Evolutionary conservation across 2,888 invertebrate genomes (phyloP).

Genomic region (Brachyptera risi): DNA sequence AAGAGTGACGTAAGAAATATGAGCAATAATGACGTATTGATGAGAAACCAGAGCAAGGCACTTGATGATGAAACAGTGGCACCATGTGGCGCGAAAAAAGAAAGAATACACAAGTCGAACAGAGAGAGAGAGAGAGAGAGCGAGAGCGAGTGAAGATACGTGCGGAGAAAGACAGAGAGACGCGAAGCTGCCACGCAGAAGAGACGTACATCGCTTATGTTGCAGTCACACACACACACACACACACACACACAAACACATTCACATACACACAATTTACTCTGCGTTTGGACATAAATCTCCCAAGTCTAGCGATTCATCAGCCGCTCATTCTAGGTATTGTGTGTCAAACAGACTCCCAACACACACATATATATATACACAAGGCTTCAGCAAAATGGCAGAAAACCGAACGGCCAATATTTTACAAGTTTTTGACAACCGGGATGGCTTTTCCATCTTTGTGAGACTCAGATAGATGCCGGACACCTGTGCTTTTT

Average conservation of each 20-base stretch:
- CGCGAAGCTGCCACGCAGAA: too few relatives aligned
- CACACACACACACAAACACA: constrained; percentile 43
- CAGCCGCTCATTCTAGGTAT: constrained; percentile 42
- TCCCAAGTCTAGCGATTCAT: constrained; percentile 48
- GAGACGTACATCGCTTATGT: too few relatives aligned
- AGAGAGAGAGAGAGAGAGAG: constrained; percentile 29
- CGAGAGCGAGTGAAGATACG: constrained; percentile 26
- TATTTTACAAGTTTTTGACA: constrained; percentile 68
- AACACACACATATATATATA: constrained; percentile 32
- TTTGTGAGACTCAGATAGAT: constrained; percentile 40
- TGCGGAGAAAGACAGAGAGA: too few relatives aligned
- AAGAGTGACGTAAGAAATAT: background rate
- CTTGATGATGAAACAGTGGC: constrained; percentile 26
- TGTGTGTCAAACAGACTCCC: constrained; percentile 29
- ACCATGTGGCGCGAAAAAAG: constrained; percentile 27
- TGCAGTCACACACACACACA: constrained; percentile 29
- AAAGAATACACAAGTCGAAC: too few relatives aligned
- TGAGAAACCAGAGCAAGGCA: background rate
- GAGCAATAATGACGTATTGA: constrained; percentile 18
- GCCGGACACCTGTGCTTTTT: constrained; percentile 42
- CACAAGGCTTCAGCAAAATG: constrained; percentile 36
- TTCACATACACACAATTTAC: constrained; percentile 48
- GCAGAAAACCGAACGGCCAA: constrained; percentile 51
- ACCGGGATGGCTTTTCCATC: constrained; percentile 58
- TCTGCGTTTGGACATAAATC: constrained; percentile 48